These are phyloP conservation scores for Thripadectes ignobilis DNA, from an alignment of 2,797 vertebrate species.

Conservation along the genomic window DNA sequence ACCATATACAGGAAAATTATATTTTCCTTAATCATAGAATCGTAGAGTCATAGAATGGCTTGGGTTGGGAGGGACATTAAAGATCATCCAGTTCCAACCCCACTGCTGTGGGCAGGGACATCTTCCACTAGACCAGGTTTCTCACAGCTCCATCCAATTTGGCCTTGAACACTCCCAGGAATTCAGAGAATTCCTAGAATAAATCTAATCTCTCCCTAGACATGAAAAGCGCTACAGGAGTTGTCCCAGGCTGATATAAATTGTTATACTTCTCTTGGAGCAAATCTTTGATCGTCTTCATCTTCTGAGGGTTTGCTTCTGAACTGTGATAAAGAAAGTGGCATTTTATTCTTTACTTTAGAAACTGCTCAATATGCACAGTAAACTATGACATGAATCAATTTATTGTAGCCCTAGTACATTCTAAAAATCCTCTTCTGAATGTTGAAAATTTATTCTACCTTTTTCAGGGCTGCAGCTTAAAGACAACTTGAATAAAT, in stretches of 20 bases:
- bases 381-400: neutral
- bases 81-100: neutral
- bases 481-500: neutral
- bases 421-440: neutral
- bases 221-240: neutral
- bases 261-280: neutral
- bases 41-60: neutral
- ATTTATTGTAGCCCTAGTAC: neutral
- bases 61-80: neutral
- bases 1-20: neutral
- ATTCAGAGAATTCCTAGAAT: neutral
- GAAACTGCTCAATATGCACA: neutral
- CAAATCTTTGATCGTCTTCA: neutral
- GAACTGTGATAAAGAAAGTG: neutral
- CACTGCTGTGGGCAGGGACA: neutral
- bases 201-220: neutral
- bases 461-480: neutral
- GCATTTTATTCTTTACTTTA: neutral
- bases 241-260: neutral
- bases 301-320: neutral
- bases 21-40: neutral
- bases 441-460: neutral
- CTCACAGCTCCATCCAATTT: neutral
- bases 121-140: neutral
- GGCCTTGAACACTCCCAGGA: neutral